These are phyloP conservation scores for Astreopora myriophthalma DNA, from an alignment of 64 coral and sea anemone genomes.

Conservation along the genomic window DNA sequence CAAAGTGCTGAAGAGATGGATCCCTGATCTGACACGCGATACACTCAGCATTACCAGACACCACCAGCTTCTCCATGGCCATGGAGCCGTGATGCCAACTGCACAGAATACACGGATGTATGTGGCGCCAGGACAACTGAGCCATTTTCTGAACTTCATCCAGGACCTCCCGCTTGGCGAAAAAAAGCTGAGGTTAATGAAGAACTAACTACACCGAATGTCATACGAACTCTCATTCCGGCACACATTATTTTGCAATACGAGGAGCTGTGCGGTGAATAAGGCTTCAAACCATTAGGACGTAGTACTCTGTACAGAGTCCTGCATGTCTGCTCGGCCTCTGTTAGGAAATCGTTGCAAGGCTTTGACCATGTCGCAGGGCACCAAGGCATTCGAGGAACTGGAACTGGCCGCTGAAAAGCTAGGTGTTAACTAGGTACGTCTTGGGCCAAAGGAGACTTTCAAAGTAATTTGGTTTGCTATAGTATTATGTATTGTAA, in stretches of 20 bases:
- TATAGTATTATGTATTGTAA: background rate
- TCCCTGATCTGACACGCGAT: background rate
- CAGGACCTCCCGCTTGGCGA: background rate
- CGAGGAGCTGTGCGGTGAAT: background rate
- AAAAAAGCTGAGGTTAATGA: constrained; percentile 12
- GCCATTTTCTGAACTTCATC: constrained; percentile 7
- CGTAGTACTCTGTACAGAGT: background rate
- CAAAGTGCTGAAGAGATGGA: constrained; percentile 12
- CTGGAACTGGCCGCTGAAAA: background rate
- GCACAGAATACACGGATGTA: background rate
- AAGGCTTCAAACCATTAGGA: background rate
- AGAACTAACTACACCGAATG: too few species aligned
- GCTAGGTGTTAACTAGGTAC: background rate
- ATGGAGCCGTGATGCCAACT: background rate
- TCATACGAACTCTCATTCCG: constrained; percentile 13
- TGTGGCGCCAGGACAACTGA: constrained; percentile 12
- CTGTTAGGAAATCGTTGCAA: constrained; percentile 1
- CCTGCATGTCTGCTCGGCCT: background rate
- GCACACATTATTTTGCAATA: constrained; percentile 1
- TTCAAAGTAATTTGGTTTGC: constrained; percentile 25
- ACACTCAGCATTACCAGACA: constrained; percentile 14
- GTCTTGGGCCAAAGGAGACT: constrained; percentile 6
- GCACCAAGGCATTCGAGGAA: constrained; percentile 12
- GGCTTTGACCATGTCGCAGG: background rate
- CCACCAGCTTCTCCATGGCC: constrained; percentile 10